Conservation (phyloP, 2,888 invertebrate genomes). For the Agrochola macilenta region DNA sequence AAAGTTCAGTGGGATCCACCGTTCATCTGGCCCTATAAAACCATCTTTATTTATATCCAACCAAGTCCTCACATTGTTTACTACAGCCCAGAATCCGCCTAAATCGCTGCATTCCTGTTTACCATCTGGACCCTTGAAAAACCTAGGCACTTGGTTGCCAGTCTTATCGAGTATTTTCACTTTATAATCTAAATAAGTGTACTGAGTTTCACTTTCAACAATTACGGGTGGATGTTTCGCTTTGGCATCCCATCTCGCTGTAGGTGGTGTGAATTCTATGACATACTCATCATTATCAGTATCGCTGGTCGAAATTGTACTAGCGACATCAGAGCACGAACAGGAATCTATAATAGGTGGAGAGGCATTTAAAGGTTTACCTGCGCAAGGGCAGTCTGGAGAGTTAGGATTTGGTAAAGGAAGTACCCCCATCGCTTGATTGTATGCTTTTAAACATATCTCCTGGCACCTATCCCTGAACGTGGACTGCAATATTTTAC, state of each 20-base stretch:
- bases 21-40: conserved; percentile 84
- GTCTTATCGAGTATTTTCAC: conserved; percentile 84
- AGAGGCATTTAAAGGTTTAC: conserved; percentile 64
- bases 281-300: conserved; percentile 87
- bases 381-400: conserved; percentile 84
- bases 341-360: conserved; percentile 83
- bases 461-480: conserved; percentile 87
- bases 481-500: conserved; percentile 83
- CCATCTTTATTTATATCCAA: conserved; percentile 87
- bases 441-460: conserved; percentile 87
- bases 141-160: conserved; percentile 85
- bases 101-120: conserved; percentile 86
- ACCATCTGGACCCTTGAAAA: conserved; percentile 85
- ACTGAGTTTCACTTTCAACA: conserved; percentile 78
- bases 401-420: conserved; percentile 83
- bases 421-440: conserved; percentile 85
- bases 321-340: conserved; percentile 83
- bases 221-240: conserved; percentile 80
- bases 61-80: conserved; percentile 74
- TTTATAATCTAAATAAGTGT: conserved; percentile 86
- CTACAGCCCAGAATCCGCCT: conserved; percentile 85
- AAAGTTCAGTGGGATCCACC: conserved; percentile 86
- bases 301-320: conserved; percentile 80
- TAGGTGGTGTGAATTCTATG: conserved; percentile 86
- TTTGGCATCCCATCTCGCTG: conserved; percentile 82